Evolutionary conservation across 2,797 vertebrate species (phyloP).

Genomic region (Crenichthys baileyi): DNA sequence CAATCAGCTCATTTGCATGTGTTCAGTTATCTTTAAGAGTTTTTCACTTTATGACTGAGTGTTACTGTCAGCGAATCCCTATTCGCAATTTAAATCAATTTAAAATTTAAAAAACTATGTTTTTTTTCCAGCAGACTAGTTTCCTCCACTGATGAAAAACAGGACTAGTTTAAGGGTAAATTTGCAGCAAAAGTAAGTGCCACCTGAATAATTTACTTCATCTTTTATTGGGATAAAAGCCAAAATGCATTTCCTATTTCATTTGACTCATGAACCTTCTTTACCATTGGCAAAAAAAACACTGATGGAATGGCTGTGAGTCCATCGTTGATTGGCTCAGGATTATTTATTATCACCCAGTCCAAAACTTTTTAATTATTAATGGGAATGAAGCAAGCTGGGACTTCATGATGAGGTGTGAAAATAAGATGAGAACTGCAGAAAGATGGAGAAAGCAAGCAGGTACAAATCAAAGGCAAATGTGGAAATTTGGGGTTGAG

Average conservation of each 20-base stretch:
- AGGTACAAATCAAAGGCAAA: slow-evolving; percentile 40
- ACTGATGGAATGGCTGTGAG: slow-evolving; percentile 31
- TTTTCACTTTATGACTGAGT: slow-evolving; percentile 64
- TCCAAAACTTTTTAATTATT: slow-evolving; percentile 73
- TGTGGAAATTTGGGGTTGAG: slow-evolving; percentile 30
- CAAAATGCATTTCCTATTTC: slow-evolving; percentile 58
- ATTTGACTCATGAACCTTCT: slow-evolving; percentile 47
- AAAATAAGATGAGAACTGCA: slow-evolving; percentile 52
- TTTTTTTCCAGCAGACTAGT: slow-evolving; percentile 7
- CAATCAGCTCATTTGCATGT: slow-evolving; percentile 77
- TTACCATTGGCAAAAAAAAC: slow-evolving; percentile 48
- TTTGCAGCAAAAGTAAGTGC: slow-evolving; percentile 53
- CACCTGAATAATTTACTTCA: slow-evolving; percentile 76
- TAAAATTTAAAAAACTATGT: slow-evolving; percentile 6
- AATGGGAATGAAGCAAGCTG: slow-evolving; percentile 63
- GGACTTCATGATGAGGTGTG: slow-evolving; percentile 63
- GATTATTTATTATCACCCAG: slow-evolving; percentile 70
- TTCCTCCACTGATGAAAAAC: slow-evolving; percentile 29
- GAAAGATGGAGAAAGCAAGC: slow-evolving; percentile 36
- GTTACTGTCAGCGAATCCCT: slow-evolving; percentile 46
- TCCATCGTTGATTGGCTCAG: slow-evolving; percentile 50
- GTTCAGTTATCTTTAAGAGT: slow-evolving; percentile 70
- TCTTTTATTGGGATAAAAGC: slow-evolving; percentile 66
- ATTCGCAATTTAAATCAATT: slow-evolving; percentile 64
- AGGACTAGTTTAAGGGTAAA: slow-evolving; percentile 29